Conservation (phyloP, 2,113 vertebrate genomes). For the Narcine bancroftii region DNA sequence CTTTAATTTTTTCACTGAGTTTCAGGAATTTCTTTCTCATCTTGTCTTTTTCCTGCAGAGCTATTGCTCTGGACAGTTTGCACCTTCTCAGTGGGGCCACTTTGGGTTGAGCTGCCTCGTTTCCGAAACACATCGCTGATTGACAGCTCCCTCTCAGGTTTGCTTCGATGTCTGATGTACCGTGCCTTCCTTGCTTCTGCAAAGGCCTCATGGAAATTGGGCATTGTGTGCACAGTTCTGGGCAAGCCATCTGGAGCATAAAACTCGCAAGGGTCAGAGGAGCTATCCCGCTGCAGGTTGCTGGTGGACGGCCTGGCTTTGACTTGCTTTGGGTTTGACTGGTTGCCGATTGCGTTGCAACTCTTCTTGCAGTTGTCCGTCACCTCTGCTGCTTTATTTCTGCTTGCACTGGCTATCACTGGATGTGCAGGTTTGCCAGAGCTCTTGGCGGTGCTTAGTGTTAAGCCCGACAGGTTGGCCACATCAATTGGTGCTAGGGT, state of each 20-base stretch:
- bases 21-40: neutral
- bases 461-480: slow-evolving; percentile 42
- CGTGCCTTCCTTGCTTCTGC: slow-evolving; percentile 52
- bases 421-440: neutral
- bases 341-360: neutral
- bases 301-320: slow-evolving; percentile 29
- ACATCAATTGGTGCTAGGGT: too few species aligned
- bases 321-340: neutral
- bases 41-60: neutral
- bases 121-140: slow-evolving; percentile 47
- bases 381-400: neutral
- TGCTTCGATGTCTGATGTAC: slow-evolving; percentile 54
- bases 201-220: slow-evolving; percentile 50
- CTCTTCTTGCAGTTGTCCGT: neutral
- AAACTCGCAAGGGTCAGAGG: neutral
- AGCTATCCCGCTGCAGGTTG: neutral
- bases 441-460: slow-evolving; percentile 39
- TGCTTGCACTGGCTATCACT: neutral
- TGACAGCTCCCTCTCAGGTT: slow-evolving; percentile 51
- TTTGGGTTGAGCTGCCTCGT: neutral
- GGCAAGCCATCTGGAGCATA: slow-evolving; percentile 40
- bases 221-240: slow-evolving; percentile 44
- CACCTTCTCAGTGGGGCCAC: neutral
- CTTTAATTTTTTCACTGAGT: neutral
- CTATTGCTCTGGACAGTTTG: neutral